Conservation (phyloP, 2,888 invertebrate species). For the Cerastis leucographa region DNA sequence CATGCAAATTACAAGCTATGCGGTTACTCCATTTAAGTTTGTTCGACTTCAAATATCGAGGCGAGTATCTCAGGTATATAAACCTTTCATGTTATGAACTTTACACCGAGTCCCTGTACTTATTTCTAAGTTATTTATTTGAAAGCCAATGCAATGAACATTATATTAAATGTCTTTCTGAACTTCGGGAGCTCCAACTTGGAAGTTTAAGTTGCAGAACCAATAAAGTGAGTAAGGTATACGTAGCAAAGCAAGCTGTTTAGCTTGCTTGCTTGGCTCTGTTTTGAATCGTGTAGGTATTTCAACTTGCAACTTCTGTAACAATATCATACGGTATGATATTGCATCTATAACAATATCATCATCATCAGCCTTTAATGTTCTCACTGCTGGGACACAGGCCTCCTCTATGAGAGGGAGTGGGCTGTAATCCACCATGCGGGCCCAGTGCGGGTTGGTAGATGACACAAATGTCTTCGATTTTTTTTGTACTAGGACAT, state of each 20-base stretch:
- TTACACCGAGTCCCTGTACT: conserved; percentile 23
- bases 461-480: no score
- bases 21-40: conserved; percentile 24
- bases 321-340: background rate
- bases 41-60: conserved; percentile 19
- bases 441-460: no score
- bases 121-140: conserved; percentile 45
- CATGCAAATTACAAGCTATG: conserved; percentile 19
- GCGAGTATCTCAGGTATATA: conserved; percentile 22
- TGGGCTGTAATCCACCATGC: no score
- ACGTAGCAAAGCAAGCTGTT: background rate
- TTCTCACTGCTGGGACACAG: no score
- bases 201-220: conserved; percentile 7
- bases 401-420: no score
- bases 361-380: no score
- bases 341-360: background rate
- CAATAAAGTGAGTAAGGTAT: conserved; percentile 24
- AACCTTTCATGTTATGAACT: conserved; percentile 23
- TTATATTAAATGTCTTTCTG: conserved; percentile 32
- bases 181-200: conserved; percentile 28
- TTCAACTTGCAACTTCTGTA: background rate
- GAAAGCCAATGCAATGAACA: conserved; percentile 34
- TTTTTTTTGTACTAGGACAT: no score
- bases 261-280: background rate
- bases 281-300: background rate